A percentile compares a stretch with the other conserved stretches of the same genome.
Evolutionary conservation across 2,888 invertebrate species (phyloP).

Genomic region (Chrysopilus asiliformis): DNA sequence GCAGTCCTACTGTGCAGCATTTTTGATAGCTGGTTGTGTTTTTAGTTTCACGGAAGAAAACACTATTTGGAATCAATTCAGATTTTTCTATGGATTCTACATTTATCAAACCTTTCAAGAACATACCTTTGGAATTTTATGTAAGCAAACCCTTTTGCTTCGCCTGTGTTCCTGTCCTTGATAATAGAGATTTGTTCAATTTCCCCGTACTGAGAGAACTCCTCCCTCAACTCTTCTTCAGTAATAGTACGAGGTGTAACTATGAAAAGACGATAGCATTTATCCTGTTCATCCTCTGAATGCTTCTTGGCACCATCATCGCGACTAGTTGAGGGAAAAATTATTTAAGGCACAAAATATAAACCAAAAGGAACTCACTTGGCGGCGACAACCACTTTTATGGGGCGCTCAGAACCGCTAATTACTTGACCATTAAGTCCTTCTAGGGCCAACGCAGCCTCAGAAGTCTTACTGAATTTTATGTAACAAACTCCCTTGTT

Average conservation of each 20-base stretch:
- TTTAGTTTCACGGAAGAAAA: no score
- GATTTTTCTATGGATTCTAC: no score
- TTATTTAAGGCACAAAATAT: no score
- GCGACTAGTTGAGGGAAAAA: no score
- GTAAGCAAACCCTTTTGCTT: conserved; percentile 78
- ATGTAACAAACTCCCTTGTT: conserved; percentile 82
- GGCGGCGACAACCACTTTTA: conserved; percentile 80
- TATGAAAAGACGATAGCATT: conserved; percentile 69
- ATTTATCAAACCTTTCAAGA: no score
- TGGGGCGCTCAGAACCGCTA: conserved; percentile 51
- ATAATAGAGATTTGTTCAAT: conserved; percentile 63
- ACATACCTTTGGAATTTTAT: conserved; percentile 52
- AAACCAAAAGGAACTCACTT: no score
- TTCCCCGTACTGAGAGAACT: conserved; percentile 71
- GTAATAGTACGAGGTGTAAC: conserved; percentile 62
- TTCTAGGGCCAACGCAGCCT: conserved; percentile 78
- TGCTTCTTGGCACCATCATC: conserved; percentile 44
- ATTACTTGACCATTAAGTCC: conserved; percentile 68
- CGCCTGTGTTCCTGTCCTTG: conserved; percentile 62
- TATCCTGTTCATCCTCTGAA: conserved; percentile 64
- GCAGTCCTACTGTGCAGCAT: no score
- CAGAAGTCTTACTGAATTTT: conserved; percentile 79
- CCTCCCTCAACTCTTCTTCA: conserved; percentile 58
- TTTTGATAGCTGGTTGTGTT: no score
- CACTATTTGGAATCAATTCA: no score